These are phyloP conservation scores for Pterostichus niger DNA, from an alignment of 2,888 invertebrate species.

Conservation along the genomic window DNA sequence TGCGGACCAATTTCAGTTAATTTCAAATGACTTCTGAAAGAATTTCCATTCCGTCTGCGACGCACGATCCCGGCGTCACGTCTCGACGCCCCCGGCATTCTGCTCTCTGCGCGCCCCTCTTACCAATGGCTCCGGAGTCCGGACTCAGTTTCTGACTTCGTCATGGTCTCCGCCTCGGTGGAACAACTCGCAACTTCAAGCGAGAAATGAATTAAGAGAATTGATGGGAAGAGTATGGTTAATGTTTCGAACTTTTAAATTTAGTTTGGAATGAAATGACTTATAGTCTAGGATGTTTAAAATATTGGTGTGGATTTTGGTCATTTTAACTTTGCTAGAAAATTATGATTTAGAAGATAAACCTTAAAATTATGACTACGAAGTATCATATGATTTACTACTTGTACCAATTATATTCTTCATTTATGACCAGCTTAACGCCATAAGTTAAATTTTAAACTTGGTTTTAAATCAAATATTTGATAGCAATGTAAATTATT, in stretches of 20 bases:
- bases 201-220: slow-evolving; percentile 41
- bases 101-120: background rate
- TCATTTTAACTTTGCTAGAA: background rate
- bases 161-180: background rate
- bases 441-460: no score
- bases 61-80: slow-evolving; percentile 50
- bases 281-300: slow-evolving; percentile 18
- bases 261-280: slow-evolving; percentile 44
- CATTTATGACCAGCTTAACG: no score
- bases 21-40: slow-evolving; percentile 75
- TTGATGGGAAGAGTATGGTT: slow-evolving; percentile 47
- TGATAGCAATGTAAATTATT: no score
- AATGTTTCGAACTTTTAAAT: slow-evolving; percentile 54
- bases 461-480: no score
- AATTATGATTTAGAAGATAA: no score
- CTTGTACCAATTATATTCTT: no score
- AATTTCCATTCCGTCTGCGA: slow-evolving; percentile 72
- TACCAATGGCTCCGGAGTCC: slow-evolving; percentile 7
- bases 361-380: no score
- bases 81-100: slow-evolving; percentile 23
- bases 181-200: background rate
- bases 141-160: background rate
- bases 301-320: slow-evolving; percentile 10
- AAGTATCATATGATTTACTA: no score
- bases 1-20: slow-evolving; percentile 73